Evolutionary conservation across 2,888 invertebrate species (phyloP), one percentile per base, ranked within the genome.

Genomic region (Coleophora deauratella): DNA sequence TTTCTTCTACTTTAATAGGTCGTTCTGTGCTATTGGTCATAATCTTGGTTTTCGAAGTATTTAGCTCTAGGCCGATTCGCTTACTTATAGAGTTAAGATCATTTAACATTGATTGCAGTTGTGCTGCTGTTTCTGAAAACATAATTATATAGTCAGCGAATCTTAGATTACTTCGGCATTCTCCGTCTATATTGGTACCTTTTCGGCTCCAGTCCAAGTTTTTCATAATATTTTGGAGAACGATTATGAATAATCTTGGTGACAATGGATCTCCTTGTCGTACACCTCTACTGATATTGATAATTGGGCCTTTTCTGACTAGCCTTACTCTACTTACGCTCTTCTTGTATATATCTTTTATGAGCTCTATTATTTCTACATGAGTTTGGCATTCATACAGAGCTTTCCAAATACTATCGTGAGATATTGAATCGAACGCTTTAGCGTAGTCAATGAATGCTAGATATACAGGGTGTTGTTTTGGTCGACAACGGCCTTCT

Each of bases 221-320:
- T 10, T 21, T 8, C 27, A 36, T 36, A 1, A 36, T 36, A 27
- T 13, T 34, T 34, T 34, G 14, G 9, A 34, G 34, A 10, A 34
- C 14, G 13, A 15, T 15, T 34, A 42, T 42, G 14, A 42, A 38
- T 28, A 42, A 31, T 27, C 9, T 42, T 30, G 42, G 42, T 9
- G 39, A 43, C 21, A 43, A 12, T 7, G 36, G 36, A n/a, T 33
- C 41, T 14, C 40, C 44, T 27, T 40, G 44, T n/a, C 43, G 27
- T 21, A 37, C 39, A 9, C 38, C 42, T 44, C 27, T 37, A 11
- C 15, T 33, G 37, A 47, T 47, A 27, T 36, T 32, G 28, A 44
- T 38, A 9, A 27, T 32, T 30, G 41, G 40, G 9, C 44, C 46
- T 9, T 33, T 42, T 9, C 33, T 40, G 2, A 43, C 47, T 9